Evolutionary conservation across 1,140 invertebrate species (phyloP).

Genomic region (Hylyphantes graminicola): DNA sequence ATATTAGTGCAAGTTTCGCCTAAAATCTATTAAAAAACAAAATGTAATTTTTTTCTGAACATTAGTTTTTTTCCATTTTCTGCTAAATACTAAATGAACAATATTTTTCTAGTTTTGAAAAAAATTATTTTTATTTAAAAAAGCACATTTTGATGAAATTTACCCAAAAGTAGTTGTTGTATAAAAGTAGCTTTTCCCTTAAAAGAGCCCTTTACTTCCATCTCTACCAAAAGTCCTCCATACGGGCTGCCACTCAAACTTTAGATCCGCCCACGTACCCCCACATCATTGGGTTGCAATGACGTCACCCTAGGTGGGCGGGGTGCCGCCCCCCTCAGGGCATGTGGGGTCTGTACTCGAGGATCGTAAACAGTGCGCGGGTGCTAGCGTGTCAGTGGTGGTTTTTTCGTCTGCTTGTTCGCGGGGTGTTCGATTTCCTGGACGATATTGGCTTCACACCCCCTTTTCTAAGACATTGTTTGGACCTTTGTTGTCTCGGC

Average conservation of each 20-base stretch:
- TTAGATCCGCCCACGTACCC: not conserved
- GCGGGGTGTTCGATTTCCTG: slow-evolving; percentile 11
- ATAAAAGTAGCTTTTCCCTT: no score
- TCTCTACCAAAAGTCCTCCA: not conserved
- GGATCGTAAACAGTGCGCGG: slow-evolving; percentile 35
- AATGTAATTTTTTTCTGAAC: no score
- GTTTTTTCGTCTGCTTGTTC: slow-evolving; percentile 30
- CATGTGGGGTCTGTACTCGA: not conserved
- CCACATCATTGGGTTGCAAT: slow-evolving; percentile 16
- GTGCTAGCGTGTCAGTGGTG: slow-evolving; percentile 27
- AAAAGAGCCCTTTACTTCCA: no score
- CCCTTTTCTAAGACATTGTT: not conserved
- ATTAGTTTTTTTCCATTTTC: no score
- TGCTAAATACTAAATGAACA: no score
- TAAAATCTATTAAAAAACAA: no score
- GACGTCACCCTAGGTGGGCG: slow-evolving; percentile 41
- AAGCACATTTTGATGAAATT: no score
- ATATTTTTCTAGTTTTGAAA: no score
- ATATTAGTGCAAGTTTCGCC: no score
- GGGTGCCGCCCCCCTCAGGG: slow-evolving; percentile 23
- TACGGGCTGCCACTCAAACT: slow-evolving; percentile 13
- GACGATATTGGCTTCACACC: not conserved
- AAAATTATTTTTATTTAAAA: no score
- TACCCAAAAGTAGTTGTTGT: no score
- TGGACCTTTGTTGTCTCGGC: slow-evolving; percentile 3